Evolutionary conservation across 1,140 invertebrate genomes (phyloP).

Genomic region (Drosophila pachea): DNA sequence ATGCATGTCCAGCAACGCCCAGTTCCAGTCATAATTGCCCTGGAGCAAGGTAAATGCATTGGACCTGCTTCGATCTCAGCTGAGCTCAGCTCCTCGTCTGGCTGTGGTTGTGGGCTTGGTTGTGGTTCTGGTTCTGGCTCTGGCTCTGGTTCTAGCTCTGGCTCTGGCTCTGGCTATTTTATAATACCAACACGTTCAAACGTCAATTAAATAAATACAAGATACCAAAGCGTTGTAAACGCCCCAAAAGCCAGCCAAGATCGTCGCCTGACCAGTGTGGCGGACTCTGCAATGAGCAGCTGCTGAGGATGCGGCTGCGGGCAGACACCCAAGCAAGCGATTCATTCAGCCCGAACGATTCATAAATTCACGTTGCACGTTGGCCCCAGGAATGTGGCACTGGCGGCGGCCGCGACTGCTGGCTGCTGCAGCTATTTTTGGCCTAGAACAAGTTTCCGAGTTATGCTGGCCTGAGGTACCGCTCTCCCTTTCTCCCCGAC

Average conservation of each 20-base stretch:
- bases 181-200: constrained; percentile 75
- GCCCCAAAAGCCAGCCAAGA: constrained; percentile 52
- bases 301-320: background rate
- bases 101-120: background rate
- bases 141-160: background rate
- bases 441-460: constrained; percentile 35
- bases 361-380: constrained; percentile 53
- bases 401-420: constrained; percentile 18
- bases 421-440: constrained; percentile 37
- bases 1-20: constrained; percentile 74
- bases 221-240: constrained; percentile 77
- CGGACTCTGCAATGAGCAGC: background rate
- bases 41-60: constrained; percentile 19
- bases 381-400: constrained; percentile 46
- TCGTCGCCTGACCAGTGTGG: constrained; percentile 14
- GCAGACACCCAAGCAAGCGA: constrained; percentile 48
- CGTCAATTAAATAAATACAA: constrained; percentile 77
- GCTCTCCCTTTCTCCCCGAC: background rate
- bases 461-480: background rate
- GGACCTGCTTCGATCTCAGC: constrained; percentile 19
- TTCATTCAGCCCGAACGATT: constrained; percentile 68
- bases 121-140: background rate
- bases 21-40: constrained; percentile 70
- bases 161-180: constrained; percentile 56
- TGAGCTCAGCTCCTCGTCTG: constrained; percentile 2